Conservation (phyloP, 1,140 invertebrate species). For the Tetramorium parvispinum region DNA sequence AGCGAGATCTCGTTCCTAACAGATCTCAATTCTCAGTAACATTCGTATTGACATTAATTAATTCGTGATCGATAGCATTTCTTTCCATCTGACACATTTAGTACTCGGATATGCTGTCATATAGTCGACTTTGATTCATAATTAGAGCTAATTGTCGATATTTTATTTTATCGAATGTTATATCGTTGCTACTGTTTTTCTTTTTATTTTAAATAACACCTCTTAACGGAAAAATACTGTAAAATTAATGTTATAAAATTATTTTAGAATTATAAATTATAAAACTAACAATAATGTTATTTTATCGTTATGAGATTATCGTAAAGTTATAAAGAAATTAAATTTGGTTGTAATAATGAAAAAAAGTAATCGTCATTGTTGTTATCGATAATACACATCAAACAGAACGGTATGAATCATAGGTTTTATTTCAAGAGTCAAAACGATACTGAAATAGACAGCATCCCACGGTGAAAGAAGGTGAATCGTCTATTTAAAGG, state of each 20-base stretch:
- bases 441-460: conserved; percentile 64
- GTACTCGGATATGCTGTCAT: conserved; percentile 9
- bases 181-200: neutral
- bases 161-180: neutral
- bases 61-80: conserved; percentile 10
- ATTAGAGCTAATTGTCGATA: neutral
- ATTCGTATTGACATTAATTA: conserved; percentile 36
- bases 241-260: neutral
- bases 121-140: conserved; percentile 20
- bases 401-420: conserved; percentile 64
- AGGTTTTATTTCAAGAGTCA: conserved; percentile 64
- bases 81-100: neutral
- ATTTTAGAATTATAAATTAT: neutral
- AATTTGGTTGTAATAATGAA: neutral
- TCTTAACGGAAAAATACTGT: neutral
- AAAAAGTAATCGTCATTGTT: conserved; percentile 17
- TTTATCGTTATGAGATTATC: neutral
- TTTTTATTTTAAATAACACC: neutral
- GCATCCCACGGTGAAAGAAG: conserved; percentile 62
- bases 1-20: neutral
- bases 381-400: conserved; percentile 46
- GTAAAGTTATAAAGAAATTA: neutral
- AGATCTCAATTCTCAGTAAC: conserved; percentile 20
- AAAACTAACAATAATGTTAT: neutral
- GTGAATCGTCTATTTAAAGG: conserved; percentile 66